phyloP scores from a whole-genome alignment of 2,888 invertebrate species.

The Rhamnusium bicolor region DNA sequence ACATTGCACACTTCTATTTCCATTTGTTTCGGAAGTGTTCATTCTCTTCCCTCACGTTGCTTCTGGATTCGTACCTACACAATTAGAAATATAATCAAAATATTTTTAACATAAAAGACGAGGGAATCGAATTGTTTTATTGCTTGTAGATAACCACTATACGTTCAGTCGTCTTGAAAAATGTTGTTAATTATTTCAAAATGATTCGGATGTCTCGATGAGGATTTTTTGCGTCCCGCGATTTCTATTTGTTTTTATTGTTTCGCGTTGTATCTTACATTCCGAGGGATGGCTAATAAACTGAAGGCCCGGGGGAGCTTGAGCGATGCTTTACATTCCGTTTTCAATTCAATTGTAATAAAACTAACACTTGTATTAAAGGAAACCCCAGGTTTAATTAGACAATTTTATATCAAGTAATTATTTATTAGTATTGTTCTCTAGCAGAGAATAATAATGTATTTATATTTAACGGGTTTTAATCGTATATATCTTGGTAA shows the following conservation, averaged over 20 bases:
- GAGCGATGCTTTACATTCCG: background rate
- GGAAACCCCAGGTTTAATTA: background rate
- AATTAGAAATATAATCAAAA: too few relatives aligned
- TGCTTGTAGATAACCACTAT: too few relatives aligned
- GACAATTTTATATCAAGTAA: background rate
- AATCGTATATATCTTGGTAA: too few relatives aligned
- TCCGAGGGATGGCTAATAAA: background rate
- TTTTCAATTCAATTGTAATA: background rate
- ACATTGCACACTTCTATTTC: too few relatives aligned
- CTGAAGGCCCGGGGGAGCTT: background rate
- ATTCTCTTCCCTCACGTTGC: too few relatives aligned
- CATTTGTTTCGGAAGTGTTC: too few relatives aligned
- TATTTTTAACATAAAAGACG: too few relatives aligned
- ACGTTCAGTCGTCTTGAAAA: background rate
- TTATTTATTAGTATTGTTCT: background rate
- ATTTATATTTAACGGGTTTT: too few relatives aligned
- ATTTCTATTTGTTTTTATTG: background rate
- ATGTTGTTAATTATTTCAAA: background rate
- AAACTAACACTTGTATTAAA: background rate
- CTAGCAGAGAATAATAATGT: too few relatives aligned
- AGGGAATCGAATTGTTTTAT: background rate
- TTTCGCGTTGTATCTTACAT: background rate
- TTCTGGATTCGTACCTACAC: too few relatives aligned
- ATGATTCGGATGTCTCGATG: background rate
- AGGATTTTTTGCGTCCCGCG: background rate